A percentile compares a stretch with the other conserved stretches of the same genome.
These are phyloP conservation scores for Spialia ferax DNA, from an alignment of 2,888 invertebrate genomes.

Conservation along the genomic window DNA sequence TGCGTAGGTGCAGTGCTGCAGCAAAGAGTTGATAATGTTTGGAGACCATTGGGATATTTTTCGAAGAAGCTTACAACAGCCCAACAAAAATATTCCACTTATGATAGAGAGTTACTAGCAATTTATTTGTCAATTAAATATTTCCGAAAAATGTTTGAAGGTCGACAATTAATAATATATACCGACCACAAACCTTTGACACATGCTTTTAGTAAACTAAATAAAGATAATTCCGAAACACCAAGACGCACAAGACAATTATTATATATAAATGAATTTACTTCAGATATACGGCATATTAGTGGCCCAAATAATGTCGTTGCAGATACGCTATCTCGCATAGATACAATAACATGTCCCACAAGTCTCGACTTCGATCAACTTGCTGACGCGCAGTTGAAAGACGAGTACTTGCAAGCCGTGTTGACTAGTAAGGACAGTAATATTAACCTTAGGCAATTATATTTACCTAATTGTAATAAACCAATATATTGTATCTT, in stretches of 20 bases:
- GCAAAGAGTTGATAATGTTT: background rate
- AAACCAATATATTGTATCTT: background rate
- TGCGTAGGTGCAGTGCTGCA: background rate
- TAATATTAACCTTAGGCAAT: background rate
- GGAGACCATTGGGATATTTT: background rate
- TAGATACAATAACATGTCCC: background rate
- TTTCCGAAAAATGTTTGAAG: slow-evolving; percentile 12
- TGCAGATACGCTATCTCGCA: slow-evolving; percentile 14
- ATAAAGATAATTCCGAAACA: slow-evolving; percentile 1
- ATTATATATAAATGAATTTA: slow-evolving; percentile 17
- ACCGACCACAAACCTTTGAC: slow-evolving; percentile 16
- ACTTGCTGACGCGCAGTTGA: slow-evolving; percentile 1
- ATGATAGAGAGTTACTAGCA: slow-evolving; percentile 2
- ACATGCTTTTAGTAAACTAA: slow-evolving; percentile 6
- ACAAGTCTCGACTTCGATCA: background rate
- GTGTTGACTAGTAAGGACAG: background rate
- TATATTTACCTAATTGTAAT: background rate
- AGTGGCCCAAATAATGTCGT: background rate
- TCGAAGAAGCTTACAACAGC: background rate
- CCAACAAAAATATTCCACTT: slow-evolving; percentile 18
- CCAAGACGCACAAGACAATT: slow-evolving; percentile 20
- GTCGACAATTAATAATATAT: slow-evolving; percentile 5
- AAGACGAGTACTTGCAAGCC: background rate
- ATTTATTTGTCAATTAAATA: background rate
- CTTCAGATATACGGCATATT: slow-evolving; percentile 5